Evolutionary conservation across 1,140 invertebrate genomes (phyloP), one percentile per base, ranked within the genome.

Genomic region (Physella acuta): DNA sequence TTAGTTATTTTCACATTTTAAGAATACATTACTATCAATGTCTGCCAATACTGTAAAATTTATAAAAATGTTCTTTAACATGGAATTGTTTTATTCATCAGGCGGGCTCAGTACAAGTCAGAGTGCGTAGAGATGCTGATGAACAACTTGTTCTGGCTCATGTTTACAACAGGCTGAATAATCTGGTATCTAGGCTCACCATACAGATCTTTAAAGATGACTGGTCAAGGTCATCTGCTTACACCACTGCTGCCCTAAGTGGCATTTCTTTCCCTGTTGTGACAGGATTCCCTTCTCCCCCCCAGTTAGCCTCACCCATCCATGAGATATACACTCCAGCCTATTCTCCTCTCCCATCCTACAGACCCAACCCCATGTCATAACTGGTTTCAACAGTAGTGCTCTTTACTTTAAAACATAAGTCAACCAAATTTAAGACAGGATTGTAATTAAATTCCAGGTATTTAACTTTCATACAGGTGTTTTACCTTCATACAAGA

Each of bases 71-170:
- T n/a, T n/a, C n/a, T n/a, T n/a, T n/a, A n/a, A n/a, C n/a, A n/a
- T n/a, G n/a, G n/a, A n/a, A n/a, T n/a, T n/a, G n/a, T n/a, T n/a
- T n/a, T n/a, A n/a, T n/a, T n/a, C n/a, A n/a, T n/a, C 56, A 68
- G 88, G 87, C 88, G 76, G 89, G 89, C 36, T 87, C 86, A 16
- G 82, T 90, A 11, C 87, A 90, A 76, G 89, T 90, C 2, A 80
- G 90, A 36, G 86, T 90, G 2, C 78, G 89, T 62, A 79, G 89
- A 39, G 89, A 91, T 81, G 90, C 89, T 4, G 87, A 91, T 80
- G 90, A 90, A 79, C 88, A 90, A 77, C 76, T 89, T 69, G 89
- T 91, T 14, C 78, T 91, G 34, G 85, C 86, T 8, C 88, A 88
- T 75, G 87, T 91, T 30, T 86, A 87, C 71, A 87, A 88, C 71